phyloP scores from a whole-genome alignment of 2,888 invertebrate genomes.

The Chrysotoxum bicinctum region DNA sequence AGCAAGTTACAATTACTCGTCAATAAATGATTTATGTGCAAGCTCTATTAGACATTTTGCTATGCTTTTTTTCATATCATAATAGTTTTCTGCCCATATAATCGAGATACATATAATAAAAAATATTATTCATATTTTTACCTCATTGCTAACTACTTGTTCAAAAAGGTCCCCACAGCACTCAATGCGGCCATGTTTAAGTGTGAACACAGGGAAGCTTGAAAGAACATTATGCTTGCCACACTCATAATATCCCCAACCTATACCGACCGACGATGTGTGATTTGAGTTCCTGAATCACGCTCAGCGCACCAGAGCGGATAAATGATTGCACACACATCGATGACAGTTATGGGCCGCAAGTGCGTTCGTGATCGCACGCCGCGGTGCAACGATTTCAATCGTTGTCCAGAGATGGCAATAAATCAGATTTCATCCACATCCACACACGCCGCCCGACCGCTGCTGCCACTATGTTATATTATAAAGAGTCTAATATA shows the following conservation, averaged over 20 bases:
- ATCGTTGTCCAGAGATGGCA: constrained; percentile 27
- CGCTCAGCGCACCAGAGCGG: constrained; percentile 32
- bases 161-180: background rate
- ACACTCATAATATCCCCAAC: background rate
- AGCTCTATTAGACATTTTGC: too few relatives aligned
- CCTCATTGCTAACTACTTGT: too few relatives aligned
- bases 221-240: background rate
- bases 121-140: too few relatives aligned
- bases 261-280: constrained; percentile 1
- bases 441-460: background rate
- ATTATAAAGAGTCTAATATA: background rate
- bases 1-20: too few relatives aligned
- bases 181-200: background rate
- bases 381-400: constrained; percentile 56
- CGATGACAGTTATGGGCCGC: constrained; percentile 60
- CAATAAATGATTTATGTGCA: too few relatives aligned
- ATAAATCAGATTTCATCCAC: constrained; percentile 60
- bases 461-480: background rate
- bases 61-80: too few relatives aligned
- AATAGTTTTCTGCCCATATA: too few relatives aligned
- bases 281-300: constrained; percentile 14
- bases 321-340: constrained; percentile 62
- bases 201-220: background rate
- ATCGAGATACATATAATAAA: too few relatives aligned
- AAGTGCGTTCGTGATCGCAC: constrained; percentile 67